Conservation (phyloP, 2,113 vertebrate genomes). For the Nansenia antarctica region DNA sequence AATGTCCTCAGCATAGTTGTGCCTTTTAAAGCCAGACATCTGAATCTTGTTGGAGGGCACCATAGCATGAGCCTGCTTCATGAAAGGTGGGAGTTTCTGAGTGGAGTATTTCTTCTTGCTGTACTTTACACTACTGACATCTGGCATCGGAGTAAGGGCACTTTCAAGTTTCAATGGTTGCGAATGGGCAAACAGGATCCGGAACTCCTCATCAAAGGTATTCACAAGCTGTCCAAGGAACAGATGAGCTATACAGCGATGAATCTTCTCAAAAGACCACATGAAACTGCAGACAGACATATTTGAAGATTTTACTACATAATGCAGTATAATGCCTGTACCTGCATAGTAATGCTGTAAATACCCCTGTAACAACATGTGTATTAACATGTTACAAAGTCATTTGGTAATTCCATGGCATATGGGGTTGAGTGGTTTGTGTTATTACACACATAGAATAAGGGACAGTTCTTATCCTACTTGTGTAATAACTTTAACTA, state of each 20-base stretch:
- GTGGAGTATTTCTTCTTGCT: slow-evolving; percentile 42
- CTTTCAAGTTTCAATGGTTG: slow-evolving; percentile 83
- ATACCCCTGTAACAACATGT: too few species aligned
- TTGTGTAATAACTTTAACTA: too few species aligned
- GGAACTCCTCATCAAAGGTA: slow-evolving; percentile 96
- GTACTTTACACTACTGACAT: slow-evolving; percentile 65
- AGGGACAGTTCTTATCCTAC: too few species aligned
- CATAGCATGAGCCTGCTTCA: slow-evolving; percentile 67
- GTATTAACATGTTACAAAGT: too few species aligned
- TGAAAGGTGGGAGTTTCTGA: slow-evolving; percentile 50
- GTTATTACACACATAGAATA: too few species aligned
- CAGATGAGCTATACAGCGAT: slow-evolving; percentile 93
- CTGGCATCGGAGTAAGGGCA: slow-evolving; percentile 60
- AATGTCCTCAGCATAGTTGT: slow-evolving; percentile 80
- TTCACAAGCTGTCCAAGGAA: slow-evolving; percentile 93
- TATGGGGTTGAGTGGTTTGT: too few species aligned
- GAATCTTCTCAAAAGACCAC: slow-evolving; percentile 99
- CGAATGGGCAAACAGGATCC: slow-evolving; percentile 92
- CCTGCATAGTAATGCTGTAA: too few species aligned
- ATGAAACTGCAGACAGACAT: slow-evolving; percentile 82
- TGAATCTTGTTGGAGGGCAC: slow-evolving; percentile 75
- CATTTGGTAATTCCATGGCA: too few species aligned
- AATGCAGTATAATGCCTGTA: too few species aligned
- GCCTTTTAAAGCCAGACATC: slow-evolving; percentile 80
- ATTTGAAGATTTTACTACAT: slow-evolving; percentile 4